Base-by-base conservation (phyloP, 2,797 vertebrate species). In the Anomalospiza imberbis region DNA sequence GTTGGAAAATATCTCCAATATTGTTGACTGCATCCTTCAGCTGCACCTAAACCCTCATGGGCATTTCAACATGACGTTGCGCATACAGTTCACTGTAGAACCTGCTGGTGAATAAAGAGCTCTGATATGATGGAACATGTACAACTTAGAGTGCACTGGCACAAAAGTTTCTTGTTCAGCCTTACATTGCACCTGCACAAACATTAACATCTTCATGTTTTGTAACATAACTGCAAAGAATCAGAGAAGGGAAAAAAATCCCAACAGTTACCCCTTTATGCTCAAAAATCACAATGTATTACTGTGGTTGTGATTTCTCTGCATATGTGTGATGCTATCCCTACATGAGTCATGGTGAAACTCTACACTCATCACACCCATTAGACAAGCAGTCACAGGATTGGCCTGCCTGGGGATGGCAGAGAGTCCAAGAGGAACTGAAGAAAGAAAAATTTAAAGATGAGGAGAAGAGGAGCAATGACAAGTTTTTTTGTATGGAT, bases 21-120 rank as follows among this genome's bases (percentile, higher is more conserved):
- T 32, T 13, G 36, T 17, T 0, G 2, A 8, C 16, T 68, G 22
- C 32, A 54, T 6, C 47, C 21, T 34, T 50, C 15, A 50, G 38
- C 21, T 38, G 15, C 32, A 3, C 15, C 40, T 55, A 42, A 71
- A 48, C 17, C 6, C 13, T 75, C 17, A 2, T 0, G 0, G 14
- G 26, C 22, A 10, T 73, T 45, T 51, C 9, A 50, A 14, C 10
- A 4, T 44, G 24, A 24, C 2, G 0, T n/a, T 10, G 4, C 8
- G 15, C 6, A 0, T n/a, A 2, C 0, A 3, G 16, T 24, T 72
- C 36, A 16, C 55, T 5, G 0, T 15, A n/a, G 60, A 65, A 36
- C 17, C 12, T 40, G 36, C 2, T 36, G n/a, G 9, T 79, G 26
- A 63, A 4, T 63, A 16, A 54, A 50, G 54, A 77, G 15, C 31